Evolutionary conservation across 2,113 vertebrate genomes (phyloP).

Genomic region (Notothenia rossii): DNA sequence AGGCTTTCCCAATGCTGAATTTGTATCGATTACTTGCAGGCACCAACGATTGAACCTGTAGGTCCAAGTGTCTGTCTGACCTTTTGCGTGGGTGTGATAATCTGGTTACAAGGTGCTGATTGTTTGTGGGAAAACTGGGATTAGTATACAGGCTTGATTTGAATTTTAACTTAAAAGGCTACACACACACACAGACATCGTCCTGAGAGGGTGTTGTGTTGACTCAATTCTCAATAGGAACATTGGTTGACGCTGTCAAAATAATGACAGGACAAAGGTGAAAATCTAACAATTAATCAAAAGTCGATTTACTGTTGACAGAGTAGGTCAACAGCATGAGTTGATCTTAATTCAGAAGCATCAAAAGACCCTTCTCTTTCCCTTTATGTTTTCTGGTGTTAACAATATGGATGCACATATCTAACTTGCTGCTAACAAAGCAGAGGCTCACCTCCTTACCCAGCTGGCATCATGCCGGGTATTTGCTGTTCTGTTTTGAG

Average conservation of each 20-base stretch:
- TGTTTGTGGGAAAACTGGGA: conserved; percentile 28
- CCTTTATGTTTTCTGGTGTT: conserved; percentile 12
- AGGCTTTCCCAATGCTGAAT: not conserved
- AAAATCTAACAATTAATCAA: not conserved
- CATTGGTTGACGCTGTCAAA: not conserved
- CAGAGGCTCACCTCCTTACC: conserved; percentile 19
- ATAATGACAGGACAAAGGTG: not conserved
- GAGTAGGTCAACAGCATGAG: not conserved
- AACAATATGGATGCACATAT: conserved; percentile 30
- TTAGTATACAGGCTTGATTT: conserved; percentile 38
- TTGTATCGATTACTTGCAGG: conserved; percentile 52
- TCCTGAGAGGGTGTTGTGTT: conserved; percentile 11
- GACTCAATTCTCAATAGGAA: not conserved
- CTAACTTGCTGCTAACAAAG: conserved; percentile 22
- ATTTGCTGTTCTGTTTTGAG: conserved; percentile 22
- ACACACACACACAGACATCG: not conserved
- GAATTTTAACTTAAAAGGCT: conserved; percentile 13
- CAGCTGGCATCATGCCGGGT: conserved; percentile 42
- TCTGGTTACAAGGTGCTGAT: conserved; percentile 37
- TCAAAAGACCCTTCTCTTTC: not conserved
- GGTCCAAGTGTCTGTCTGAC: conserved; percentile 17
- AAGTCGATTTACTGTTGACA: not conserved
- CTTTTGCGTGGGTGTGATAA: conserved; percentile 43
- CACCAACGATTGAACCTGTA: conserved; percentile 21
- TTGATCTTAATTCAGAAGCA: not conserved